phyloP scores from a whole-genome alignment of 2,888 invertebrate species.

The Macrosiphum euphorbiae region DNA sequence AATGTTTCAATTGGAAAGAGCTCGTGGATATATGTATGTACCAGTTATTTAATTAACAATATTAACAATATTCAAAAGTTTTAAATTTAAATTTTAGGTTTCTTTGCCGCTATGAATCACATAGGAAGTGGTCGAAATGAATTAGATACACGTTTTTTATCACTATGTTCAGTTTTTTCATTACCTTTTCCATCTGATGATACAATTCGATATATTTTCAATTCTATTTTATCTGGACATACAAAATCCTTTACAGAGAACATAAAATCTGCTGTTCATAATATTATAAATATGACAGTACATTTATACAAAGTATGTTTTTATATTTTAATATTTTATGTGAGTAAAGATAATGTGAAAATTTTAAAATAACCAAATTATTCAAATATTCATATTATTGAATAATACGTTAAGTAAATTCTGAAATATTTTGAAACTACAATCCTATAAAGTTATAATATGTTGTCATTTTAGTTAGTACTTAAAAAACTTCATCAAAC shows the following conservation, averaged over 20 bases:
- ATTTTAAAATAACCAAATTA: neutral
- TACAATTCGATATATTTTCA: constrained; percentile 85
- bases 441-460: neutral
- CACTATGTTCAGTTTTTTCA: constrained; percentile 90
- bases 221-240: constrained; percentile 85
- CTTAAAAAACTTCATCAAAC: constrained; percentile 87
- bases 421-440: neutral
- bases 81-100: constrained; percentile 75
- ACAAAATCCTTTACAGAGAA: constrained; percentile 78
- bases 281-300: constrained; percentile 83
- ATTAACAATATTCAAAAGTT: neutral
- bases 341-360: neutral
- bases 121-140: constrained; percentile 88
- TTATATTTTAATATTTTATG: neutral
- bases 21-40: constrained; percentile 80
- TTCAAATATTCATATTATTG: neutral
- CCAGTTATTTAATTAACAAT: neutral
- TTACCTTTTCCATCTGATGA: constrained; percentile 85
- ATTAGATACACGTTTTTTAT: constrained; percentile 91
- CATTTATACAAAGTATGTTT: constrained; percentile 82
- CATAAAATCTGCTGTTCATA: constrained; percentile 77
- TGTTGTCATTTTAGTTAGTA: constrained; percentile 73
- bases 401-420: neutral
- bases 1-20: constrained; percentile 90
- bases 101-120: constrained; percentile 79